Percentiles rank a stretch among this genome's conserved stretches.
These are phyloP conservation scores for Gnatocerus cornutus DNA, from an alignment of 2,888 invertebrate species.

Conservation along the genomic window DNA sequence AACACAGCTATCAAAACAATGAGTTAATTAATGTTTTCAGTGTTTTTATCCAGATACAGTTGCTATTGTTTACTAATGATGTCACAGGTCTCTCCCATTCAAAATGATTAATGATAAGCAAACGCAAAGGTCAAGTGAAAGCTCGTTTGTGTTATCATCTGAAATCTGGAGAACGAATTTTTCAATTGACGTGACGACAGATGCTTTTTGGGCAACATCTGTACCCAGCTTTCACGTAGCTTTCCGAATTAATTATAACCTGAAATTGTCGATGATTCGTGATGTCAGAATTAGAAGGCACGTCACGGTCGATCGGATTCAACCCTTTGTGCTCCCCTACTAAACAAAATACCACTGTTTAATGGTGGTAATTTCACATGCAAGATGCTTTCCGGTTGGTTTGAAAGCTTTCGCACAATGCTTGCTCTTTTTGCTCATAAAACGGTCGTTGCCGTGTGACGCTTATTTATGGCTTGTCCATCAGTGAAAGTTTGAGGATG, in stretches of 20 bases:
- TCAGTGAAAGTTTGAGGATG: slow-evolving; percentile 14
- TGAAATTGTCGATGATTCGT: slow-evolving; percentile 16
- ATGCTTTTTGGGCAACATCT: slow-evolving; percentile 37
- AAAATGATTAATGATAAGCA: slow-evolving; percentile 41
- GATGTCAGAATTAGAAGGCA: not conserved
- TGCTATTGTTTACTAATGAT: slow-evolving; percentile 41
- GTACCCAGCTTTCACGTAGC: slow-evolving; percentile 34
- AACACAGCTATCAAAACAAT: slow-evolving; percentile 32
- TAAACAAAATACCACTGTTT: slow-evolving; percentile 3
- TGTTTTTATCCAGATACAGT: slow-evolving; percentile 35
- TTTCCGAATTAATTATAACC: slow-evolving; percentile 44
- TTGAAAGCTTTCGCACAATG: slow-evolving; percentile 21
- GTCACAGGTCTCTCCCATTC: slow-evolving; percentile 20
- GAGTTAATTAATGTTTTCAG: slow-evolving; percentile 40
- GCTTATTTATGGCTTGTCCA: slow-evolving; percentile 29
- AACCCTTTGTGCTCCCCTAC: slow-evolving; percentile 8
- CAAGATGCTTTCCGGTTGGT: slow-evolving; percentile 18
- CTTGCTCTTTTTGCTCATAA: slow-evolving; percentile 25
- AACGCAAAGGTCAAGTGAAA: slow-evolving; percentile 18
- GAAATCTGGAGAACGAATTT: not conserved
- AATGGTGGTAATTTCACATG: slow-evolving; percentile 11
- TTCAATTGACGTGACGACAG: slow-evolving; percentile 25
- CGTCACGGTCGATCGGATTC: slow-evolving; percentile 10
- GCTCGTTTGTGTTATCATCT: slow-evolving; percentile 16
- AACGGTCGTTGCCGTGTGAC: slow-evolving; percentile 23